Conservation (phyloP, 2,888 invertebrate genomes). For the Calliscelio sp. region DNA sequence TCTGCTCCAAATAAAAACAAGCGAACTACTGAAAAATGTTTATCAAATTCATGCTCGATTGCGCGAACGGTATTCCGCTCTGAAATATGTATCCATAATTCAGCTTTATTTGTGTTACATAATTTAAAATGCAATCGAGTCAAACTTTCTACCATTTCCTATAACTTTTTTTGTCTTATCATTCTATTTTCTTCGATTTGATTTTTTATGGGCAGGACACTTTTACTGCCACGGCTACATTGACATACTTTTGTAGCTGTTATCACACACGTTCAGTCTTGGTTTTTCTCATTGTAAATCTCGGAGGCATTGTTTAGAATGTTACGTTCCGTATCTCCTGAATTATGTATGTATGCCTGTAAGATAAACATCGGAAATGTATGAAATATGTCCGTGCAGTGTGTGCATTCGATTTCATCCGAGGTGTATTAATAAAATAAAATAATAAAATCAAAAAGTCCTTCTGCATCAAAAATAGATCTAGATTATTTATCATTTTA, state of each 20-base stretch:
- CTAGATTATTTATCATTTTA: too few species aligned
- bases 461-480: too few species aligned
- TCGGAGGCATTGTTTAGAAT: conserved; percentile 57
- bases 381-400: too few species aligned
- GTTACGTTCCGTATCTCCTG: conserved; percentile 42
- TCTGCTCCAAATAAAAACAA: too few species aligned
- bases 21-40: neutral
- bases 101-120: neutral
- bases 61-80: neutral
- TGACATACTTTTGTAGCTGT: conserved; percentile 59
- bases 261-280: conserved; percentile 49
- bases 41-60: neutral
- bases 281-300: conserved; percentile 41
- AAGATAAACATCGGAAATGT: too few species aligned
- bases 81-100: neutral
- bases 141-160: conserved; percentile 1
- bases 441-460: too few species aligned
- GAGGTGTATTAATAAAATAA: too few species aligned
- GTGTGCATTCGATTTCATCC: too few species aligned
- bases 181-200: too few species aligned
- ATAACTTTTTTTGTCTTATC: neutral
- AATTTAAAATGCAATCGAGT: conserved; percentile 15
- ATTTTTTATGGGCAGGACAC: conserved; percentile 13
- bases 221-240: conserved; percentile 40
- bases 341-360: conserved; percentile 53